A percentile compares a stretch with the other conserved stretches of the same genome.
Conservation (phyloP, 1,140 invertebrate species). For the Whitmania pigra region DNA sequence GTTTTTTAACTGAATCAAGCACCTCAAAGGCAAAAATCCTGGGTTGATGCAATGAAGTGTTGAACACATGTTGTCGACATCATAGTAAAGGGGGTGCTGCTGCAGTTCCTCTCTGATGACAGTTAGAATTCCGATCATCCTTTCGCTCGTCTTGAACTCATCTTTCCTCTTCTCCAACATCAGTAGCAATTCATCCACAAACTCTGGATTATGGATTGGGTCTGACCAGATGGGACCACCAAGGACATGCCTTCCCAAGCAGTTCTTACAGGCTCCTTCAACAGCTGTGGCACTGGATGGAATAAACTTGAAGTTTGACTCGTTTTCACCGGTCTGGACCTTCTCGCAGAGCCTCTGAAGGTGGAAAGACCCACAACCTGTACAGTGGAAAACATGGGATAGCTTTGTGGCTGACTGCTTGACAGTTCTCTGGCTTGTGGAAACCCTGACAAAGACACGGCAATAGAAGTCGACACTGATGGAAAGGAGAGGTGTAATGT, state of each 20-base stretch:
- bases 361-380: conserved; percentile 64
- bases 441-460: conserved; percentile 77
- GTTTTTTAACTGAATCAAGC: conserved; percentile 24
- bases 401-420: conserved; percentile 65
- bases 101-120: conserved; percentile 57
- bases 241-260: conserved; percentile 60
- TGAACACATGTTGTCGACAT: conserved; percentile 52
- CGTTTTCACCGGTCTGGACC: conserved; percentile 37
- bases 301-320: conserved; percentile 47
- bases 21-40: conserved; percentile 20
- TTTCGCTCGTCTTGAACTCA: conserved; percentile 51
- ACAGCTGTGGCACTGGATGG: conserved; percentile 57
- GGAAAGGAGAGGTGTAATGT: conserved; percentile 77
- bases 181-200: conserved; percentile 52
- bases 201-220: conserved; percentile 64
- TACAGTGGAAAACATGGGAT: conserved; percentile 72
- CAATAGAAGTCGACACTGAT: conserved; percentile 95
- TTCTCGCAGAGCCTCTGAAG: conserved; percentile 62
- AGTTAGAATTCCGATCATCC: conserved; percentile 54
- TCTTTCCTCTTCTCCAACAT: conserved; percentile 32
- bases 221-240: conserved; percentile 88
- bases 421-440: conserved; percentile 62
- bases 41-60: conserved; percentile 49
- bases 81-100: conserved; percentile 76
- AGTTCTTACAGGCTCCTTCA: conserved; percentile 58